Percentiles rank a stretch among this genome's conserved stretches.
These are phyloP conservation scores for Deilephila elpenor DNA, from an alignment of 2,888 invertebrate species.

Conservation along the genomic window DNA sequence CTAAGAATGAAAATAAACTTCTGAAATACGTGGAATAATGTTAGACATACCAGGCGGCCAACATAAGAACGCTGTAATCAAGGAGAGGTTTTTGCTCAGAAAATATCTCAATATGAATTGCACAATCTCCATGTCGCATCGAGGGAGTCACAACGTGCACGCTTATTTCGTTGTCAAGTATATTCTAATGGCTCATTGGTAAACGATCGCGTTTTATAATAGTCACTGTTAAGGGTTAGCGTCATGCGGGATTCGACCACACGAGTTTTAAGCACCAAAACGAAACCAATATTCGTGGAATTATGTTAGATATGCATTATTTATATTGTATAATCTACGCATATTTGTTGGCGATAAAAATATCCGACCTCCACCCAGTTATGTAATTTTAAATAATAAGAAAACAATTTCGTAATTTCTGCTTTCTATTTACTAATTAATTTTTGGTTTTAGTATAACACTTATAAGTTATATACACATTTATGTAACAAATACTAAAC, in stretches of 20 bases:
- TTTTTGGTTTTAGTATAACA: no score
- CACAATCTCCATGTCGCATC: conserved; percentile 52
- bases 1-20: not conserved
- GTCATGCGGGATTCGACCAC: not conserved
- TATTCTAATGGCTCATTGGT: not conserved
- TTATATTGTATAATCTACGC: no score
- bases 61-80: conserved; percentile 65
- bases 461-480: no score
- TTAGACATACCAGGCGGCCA: conserved; percentile 62
- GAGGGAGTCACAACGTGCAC: not conserved
- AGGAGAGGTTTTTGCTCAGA: conserved; percentile 57
- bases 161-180: conserved; percentile 6
- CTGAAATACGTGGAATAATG: not conserved
- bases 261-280: not conserved
- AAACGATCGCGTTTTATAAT: not conserved
- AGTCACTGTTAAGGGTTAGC: not conserved
- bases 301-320: no score
- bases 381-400: no score
- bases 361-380: no score
- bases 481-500: no score
- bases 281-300: no score
- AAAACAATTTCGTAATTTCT: no score
- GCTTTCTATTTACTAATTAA: no score
- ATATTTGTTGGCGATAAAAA: no score
- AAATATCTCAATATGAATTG: conserved; percentile 61